Conservation (phyloP, 1,140 invertebrate species). For the Sweltsa coloradensis region DNA sequence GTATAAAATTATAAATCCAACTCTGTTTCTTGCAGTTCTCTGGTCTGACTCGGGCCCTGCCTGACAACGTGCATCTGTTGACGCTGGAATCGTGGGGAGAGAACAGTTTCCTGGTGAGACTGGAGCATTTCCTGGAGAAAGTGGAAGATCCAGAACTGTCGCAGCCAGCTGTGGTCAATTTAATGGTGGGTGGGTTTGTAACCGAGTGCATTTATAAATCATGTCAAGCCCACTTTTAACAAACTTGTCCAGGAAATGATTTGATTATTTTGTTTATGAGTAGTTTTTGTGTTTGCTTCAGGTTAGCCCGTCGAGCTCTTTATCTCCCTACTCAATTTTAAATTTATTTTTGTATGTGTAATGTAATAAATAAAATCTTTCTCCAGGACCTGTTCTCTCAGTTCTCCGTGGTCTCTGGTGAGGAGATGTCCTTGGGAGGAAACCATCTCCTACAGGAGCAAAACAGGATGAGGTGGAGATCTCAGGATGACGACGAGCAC, state of each 20-base stretch:
- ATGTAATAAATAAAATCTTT: neutral
- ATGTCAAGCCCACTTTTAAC: neutral
- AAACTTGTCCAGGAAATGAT: neutral
- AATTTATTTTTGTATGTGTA: too few relatives aligned
- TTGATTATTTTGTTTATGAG: neutral
- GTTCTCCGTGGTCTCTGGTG: neutral
- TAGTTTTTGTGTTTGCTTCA: neutral
- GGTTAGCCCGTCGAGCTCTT: neutral
- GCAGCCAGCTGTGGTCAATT: conserved; percentile 38
- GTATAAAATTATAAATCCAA: too few relatives aligned
- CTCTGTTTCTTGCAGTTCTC: conserved; percentile 4
- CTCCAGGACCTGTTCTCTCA: neutral
- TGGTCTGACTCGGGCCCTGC: conserved; percentile 40
- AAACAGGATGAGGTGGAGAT: conserved; percentile 20
- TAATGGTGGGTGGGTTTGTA: conserved; percentile 29
- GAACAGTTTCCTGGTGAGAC: conserved; percentile 53
- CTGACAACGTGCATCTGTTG: conserved; percentile 70
- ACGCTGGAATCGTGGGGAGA: conserved; percentile 75
- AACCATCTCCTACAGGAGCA: conserved; percentile 26
- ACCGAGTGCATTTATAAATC: neutral
- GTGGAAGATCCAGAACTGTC: conserved; percentile 47
- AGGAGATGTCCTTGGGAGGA: conserved; percentile 34
- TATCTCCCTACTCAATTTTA: neutral
- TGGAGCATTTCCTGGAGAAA: conserved; percentile 80
- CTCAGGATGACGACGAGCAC: neutral